Base-by-base conservation (phyloP, 2,797 vertebrate species). In the Champsocephalus gunnari region DNA sequence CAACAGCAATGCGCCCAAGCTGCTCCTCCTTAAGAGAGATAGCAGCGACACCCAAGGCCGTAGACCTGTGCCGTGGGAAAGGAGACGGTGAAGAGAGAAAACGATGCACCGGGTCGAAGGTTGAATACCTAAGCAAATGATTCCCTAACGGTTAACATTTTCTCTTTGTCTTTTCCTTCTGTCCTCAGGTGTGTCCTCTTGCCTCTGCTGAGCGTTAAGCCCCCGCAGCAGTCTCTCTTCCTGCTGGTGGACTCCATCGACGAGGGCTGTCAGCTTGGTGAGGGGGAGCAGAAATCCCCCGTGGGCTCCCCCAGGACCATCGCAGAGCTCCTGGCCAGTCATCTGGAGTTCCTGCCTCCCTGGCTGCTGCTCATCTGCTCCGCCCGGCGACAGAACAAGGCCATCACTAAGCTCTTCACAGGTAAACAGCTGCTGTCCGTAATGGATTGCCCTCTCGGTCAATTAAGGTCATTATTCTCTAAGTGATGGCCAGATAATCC, bases 301-400 rank as follows among this genome's bases (percentile, higher is more conserved):
- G 83, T 88, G 0, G 93, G 94, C 62, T 91, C 96, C 1, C 95
- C 97, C 13, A 95, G 96, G 81, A 98, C 96, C 5, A 97, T 99
- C 73, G 97, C 97, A 0, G 98, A 99, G 84, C 96, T 99, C 75
- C 90, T 99, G 83, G 97, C 98, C 77, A 93, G 93, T 67, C 98
- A 99, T 82, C 97, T 98, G 0, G 96, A 99, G 84, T 97, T 98
- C 91, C 96, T 99, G 71, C 98, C 98, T 12, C 96, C 98, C 0
- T 99, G 98, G 98, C 93, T 99, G 45, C 93, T 99, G 10, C 97
- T 99, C 32, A 92, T 99, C 86, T 99, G 97, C 87, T 99, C 98
- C 0, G 96, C 97, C 11, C 95, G 98, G 7, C 95, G 97, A 2
- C 98, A 99, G 92, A 99, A 98, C 87, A 99, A 98, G 92, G 95